Evolutionary conservation across 92 coral and sea anemone species (phyloP), one percentile per base, ranked within the genome.

Genomic region (Galaxea fascicularis): DNA sequence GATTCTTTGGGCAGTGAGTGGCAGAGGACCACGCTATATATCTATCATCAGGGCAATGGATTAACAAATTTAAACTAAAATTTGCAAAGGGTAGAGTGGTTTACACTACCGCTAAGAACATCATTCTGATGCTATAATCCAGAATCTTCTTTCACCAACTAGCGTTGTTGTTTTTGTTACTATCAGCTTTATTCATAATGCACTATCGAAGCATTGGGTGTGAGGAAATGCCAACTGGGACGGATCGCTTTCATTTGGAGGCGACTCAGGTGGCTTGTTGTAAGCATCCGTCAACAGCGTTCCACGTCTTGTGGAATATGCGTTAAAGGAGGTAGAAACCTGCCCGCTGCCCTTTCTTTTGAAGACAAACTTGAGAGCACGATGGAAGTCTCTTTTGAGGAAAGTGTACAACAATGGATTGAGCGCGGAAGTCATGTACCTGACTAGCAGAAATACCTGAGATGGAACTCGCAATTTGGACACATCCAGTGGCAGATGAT

Each of bases 401-500:
- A 89, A 79, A 8, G 93, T 89, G 63, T 89, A 89, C 7, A 89
- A 83, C 26, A 89, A 66, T 22, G 93, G 93, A 27, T 89, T 82
- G 25, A 68, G 69, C 12, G 74, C 73, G 4, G 93, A 89, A 8
- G 93, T 79, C 26, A 80, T 27, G 60, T 85, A 89, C 12, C 90
- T 82, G 63, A 89, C 58, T 3, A 83, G 67, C 12, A 78, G 20
- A 13, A 71, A 73, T 27, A 82, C 70, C n/a, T 79, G 46, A 68
- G 85, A 22, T 13, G 76, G 35, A 27, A 57, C 53, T 11, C 1
- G 47, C 66, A 81, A 10, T 39, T 52, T 68, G 1, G 46, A 44
- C 20, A 1, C 24, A 35, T 54, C 76, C 31, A 53, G 20, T n/a
- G 60, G 49, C 28, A 81, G 35, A 10, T 71, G 76, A 70, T 41